These are phyloP conservation scores for Nothoprocta pentlandii DNA, from an alignment of 2,113 vertebrate species.

Conservation along the genomic window DNA sequence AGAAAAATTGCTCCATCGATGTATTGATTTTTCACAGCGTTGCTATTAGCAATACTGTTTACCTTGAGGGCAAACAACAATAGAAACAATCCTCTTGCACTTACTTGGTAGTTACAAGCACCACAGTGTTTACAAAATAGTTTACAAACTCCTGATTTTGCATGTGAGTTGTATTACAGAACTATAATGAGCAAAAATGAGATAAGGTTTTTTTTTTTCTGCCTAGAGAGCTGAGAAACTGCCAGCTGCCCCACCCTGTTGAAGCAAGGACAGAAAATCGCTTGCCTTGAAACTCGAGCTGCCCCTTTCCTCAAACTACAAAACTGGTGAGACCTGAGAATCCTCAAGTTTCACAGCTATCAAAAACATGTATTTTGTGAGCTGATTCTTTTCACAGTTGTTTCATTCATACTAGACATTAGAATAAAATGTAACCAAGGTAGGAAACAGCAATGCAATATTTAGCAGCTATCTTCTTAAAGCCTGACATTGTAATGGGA, in stretches of 20 bases:
- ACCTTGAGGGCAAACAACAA: slow-evolving; percentile 7
- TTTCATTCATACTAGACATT: neutral
- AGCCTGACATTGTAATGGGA: neutral
- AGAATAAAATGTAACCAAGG: neutral
- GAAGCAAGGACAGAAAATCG: neutral
- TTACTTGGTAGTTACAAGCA: neutral
- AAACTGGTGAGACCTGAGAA: neutral
- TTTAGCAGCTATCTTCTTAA: neutral
- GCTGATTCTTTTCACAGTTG: neutral
- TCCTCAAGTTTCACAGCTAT: neutral
- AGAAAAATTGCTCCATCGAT: slow-evolving; percentile 52
- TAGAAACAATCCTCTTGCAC: neutral
- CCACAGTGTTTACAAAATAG: neutral
- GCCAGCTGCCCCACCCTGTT: neutral
- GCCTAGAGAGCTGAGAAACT: neutral
- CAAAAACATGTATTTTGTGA: neutral
- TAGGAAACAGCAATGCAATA: neutral
- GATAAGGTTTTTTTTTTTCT: neutral
- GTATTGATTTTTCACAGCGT: slow-evolving; percentile 31
- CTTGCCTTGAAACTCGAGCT: neutral
- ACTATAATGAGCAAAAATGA: neutral
- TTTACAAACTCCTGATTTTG: slow-evolving; percentile 3
- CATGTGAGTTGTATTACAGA: neutral
- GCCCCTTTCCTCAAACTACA: neutral
- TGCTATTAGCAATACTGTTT: slow-evolving; percentile 22